These are phyloP conservation scores for Scaptomyza cyrtandrae DNA, from an alignment of 2,888 invertebrate species.

Conservation along the genomic window DNA sequence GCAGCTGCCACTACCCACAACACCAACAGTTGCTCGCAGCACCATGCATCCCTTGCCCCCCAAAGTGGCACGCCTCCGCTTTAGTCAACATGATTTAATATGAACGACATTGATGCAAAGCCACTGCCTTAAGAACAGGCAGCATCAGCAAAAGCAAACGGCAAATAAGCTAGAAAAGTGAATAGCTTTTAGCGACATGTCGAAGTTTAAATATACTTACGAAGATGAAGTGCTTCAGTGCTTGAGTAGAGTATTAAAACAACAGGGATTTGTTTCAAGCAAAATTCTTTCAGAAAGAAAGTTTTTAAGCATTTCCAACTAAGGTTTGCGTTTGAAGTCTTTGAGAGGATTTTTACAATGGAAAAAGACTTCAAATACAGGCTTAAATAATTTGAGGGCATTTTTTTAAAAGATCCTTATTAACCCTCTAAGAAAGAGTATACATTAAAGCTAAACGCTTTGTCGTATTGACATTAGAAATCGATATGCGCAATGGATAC, in stretches of 20 bases:
- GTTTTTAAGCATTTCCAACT: too few species aligned
- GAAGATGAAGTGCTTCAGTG: background rate
- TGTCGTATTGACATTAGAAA: slow-evolving; percentile 49
- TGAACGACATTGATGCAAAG: slow-evolving; percentile 51
- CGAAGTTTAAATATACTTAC: background rate
- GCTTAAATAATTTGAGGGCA: too few species aligned
- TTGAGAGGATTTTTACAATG: too few species aligned
- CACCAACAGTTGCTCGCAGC: slow-evolving; percentile 6
- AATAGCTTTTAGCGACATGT: background rate
- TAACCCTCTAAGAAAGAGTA: background rate
- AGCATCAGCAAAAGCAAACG: slow-evolving; percentile 2
- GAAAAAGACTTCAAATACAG: too few species aligned
- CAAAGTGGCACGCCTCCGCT: background rate
- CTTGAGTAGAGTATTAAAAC: background rate
- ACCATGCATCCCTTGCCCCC: background rate
- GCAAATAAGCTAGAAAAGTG: background rate
- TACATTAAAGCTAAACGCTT: background rate
- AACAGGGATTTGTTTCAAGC: background rate
- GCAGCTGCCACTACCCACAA: slow-evolving; percentile 26
- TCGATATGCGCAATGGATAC: slow-evolving; percentile 59
- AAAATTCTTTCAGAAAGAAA: background rate
- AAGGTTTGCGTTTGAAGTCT: too few species aligned
- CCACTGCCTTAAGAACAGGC: slow-evolving; percentile 16
- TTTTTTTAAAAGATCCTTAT: too few species aligned
- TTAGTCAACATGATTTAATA: slow-evolving; percentile 63